phyloP scores from a whole-genome alignment of 1,140 invertebrate genomes.

The Bombus picipes region DNA sequence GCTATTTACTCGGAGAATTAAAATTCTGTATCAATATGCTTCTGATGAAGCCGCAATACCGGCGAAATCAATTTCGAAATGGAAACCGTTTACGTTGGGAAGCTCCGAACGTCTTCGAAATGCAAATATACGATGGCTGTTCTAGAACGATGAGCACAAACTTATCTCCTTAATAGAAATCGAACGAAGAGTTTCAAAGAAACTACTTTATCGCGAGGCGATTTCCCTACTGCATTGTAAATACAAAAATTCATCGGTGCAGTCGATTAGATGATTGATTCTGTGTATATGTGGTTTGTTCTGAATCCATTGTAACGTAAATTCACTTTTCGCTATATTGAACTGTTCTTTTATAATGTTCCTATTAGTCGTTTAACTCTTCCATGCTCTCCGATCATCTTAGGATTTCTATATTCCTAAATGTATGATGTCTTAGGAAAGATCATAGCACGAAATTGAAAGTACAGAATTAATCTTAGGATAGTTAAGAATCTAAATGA shows the following conservation, averaged over 20 bases:
- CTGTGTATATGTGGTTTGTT: too few species aligned
- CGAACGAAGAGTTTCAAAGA: neutral
- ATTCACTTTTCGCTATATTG: too few species aligned
- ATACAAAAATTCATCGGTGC: neutral
- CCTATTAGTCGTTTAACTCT: too few species aligned
- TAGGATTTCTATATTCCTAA: too few species aligned
- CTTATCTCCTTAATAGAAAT: neutral
- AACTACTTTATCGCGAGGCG: neutral
- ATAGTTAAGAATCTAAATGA: too few species aligned
- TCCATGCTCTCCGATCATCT: too few species aligned
- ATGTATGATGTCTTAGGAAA: too few species aligned
- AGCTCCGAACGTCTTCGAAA: neutral
- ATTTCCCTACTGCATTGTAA: neutral
- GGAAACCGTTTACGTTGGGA: neutral
- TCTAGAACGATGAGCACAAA: neutral
- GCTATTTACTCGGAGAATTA: neutral
- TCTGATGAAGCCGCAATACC: neutral
- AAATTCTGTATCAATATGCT: neutral
- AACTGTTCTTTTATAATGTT: too few species aligned
- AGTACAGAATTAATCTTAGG: too few species aligned
- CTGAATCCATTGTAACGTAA: too few species aligned
- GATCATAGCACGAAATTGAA: too few species aligned
- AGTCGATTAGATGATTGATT: neutral
- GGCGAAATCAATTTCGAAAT: constrained; percentile 14
- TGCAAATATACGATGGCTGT: neutral